Percentiles rank a stretch among this genome's conserved stretches.
These are phyloP conservation scores for Mythimna albipuncta DNA, from an alignment of 2,888 invertebrate species.

Conservation along the genomic window DNA sequence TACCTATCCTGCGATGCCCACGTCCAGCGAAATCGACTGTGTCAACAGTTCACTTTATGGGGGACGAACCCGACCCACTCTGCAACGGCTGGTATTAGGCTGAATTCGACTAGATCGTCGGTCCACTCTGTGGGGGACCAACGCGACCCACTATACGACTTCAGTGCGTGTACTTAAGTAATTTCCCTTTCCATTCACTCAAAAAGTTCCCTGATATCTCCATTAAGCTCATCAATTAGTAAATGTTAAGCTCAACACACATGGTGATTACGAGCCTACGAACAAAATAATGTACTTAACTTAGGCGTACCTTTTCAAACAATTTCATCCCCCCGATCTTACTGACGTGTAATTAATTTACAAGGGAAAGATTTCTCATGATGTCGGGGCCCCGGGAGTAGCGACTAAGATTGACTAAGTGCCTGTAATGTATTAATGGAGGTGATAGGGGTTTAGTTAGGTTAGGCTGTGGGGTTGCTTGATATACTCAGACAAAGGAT, in stretches of 20 bases:
- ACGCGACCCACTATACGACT: background rate
- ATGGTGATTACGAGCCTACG: slow-evolving; percentile 55
- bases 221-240: slow-evolving; percentile 65
- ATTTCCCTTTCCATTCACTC: background rate
- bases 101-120: no score
- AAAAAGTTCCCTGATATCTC: slow-evolving; percentile 18
- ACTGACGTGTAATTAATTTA: slow-evolving; percentile 72
- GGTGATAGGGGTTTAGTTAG: background rate
- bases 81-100: no score
- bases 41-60: background rate
- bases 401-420: slow-evolving; percentile 35
- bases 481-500: no score
- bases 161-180: no score
- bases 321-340: slow-evolving; percentile 68
- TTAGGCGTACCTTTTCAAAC: slow-evolving; percentile 65
- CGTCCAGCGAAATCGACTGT: background rate
- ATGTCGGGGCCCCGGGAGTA: slow-evolving; percentile 30
- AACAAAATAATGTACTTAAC: slow-evolving; percentile 69
- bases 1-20: background rate
- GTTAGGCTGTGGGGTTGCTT: background rate
- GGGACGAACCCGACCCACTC: background rate
- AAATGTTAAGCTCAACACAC: slow-evolving; percentile 42
- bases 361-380: slow-evolving; percentile 61
- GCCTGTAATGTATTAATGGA: slow-evolving; percentile 2
- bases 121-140: no score